These are phyloP conservation scores for Eudemis profundana DNA, from an alignment of 2,888 invertebrate genomes.

Conservation along the genomic window DNA sequence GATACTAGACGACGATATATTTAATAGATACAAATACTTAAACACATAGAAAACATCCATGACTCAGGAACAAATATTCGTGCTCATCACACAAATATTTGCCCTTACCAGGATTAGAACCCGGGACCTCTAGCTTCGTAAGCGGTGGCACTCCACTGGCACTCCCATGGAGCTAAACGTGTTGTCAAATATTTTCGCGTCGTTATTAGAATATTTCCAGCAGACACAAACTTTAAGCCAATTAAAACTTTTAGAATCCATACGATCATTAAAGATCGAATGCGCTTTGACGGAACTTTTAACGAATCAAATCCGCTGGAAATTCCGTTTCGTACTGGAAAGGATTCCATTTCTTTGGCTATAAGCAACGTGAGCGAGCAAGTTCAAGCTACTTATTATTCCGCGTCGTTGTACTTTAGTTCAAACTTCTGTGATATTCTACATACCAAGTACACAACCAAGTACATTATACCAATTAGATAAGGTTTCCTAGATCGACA, in stretches of 20 bases:
- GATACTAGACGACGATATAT: too few species aligned
- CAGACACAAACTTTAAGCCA: slow-evolving; percentile 34
- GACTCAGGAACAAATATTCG: too few species aligned
- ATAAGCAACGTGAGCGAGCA: slow-evolving; percentile 2
- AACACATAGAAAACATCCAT: too few species aligned
- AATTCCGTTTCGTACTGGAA: slow-evolving; percentile 4
- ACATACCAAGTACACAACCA: too few species aligned
- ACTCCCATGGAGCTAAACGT: too few species aligned
- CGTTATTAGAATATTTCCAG: slow-evolving; percentile 7
- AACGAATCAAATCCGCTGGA: slow-evolving; percentile 47
- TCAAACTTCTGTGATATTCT: not conserved
- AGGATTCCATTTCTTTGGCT: slow-evolving; percentile 15
- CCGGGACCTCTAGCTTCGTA: too few species aligned
- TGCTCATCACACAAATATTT: too few species aligned
- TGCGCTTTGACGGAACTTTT: slow-evolving; percentile 50
- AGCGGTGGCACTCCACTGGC: too few species aligned
- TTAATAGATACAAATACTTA: too few species aligned
- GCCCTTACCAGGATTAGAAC: too few species aligned
- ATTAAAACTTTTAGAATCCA: slow-evolving; percentile 44
- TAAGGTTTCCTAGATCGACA: too few species aligned
- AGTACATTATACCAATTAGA: too few species aligned
- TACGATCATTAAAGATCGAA: slow-evolving; percentile 32
- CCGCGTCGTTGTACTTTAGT: slow-evolving; percentile 3
- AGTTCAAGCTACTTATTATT: slow-evolving; percentile 30
- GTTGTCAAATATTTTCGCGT: not conserved